Evolutionary conservation across 53 echinoderm and acorn worm species (phyloP).

Genomic region (Temnopleurus reevesii): DNA sequence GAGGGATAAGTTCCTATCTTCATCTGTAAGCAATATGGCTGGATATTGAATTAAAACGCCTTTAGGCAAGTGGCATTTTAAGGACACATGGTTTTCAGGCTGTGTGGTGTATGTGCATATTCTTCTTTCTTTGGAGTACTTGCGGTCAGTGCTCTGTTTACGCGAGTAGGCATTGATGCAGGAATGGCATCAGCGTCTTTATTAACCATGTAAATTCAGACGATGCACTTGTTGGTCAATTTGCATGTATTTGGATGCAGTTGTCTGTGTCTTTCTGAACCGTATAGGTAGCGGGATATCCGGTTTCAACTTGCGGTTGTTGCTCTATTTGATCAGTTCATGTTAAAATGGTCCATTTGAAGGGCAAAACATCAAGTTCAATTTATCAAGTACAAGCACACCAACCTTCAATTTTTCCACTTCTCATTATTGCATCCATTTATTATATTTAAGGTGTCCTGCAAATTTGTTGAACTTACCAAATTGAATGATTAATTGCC

Average conservation of each 20-base stretch:
- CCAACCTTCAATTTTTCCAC: too few relatives aligned
- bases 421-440: too few relatives aligned
- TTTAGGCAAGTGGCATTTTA: slow-evolving; percentile 7
- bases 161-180: background rate
- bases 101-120: background rate
- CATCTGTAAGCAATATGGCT: slow-evolving; percentile 15
- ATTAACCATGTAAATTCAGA: slow-evolving; percentile 16
- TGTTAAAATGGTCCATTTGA: too few relatives aligned
- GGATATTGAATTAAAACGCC: slow-evolving; percentile 12
- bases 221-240: background rate
- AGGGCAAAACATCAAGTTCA: too few relatives aligned
- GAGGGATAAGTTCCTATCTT: background rate
- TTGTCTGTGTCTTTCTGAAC: background rate
- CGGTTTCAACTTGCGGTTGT: background rate
- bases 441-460: too few relatives aligned
- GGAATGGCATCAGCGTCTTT: background rate
- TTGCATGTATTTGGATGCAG: background rate
- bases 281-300: background rate
- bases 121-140: background rate
- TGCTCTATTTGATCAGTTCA: too few relatives aligned
- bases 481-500: too few relatives aligned
- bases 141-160: slow-evolving; percentile 7
- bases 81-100: slow-evolving; percentile 16
- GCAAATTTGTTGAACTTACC: too few relatives aligned
- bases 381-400: too few relatives aligned